Evolutionary conservation across 2,888 invertebrate genomes (phyloP).

Genomic region (Drosophila subsilvestris): DNA sequence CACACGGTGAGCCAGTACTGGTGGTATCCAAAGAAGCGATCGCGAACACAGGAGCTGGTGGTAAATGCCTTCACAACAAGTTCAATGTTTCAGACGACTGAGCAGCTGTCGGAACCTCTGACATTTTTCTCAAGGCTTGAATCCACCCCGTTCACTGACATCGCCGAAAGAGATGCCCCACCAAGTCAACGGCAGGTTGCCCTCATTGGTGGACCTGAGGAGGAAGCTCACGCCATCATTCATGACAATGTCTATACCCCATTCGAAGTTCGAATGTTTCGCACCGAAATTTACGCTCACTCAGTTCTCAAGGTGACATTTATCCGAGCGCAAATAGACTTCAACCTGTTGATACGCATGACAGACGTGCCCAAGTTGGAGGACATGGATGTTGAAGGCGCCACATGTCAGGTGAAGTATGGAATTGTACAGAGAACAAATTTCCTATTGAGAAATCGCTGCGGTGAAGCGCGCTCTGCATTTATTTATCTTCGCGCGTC

Average conservation of each 20-base stretch:
- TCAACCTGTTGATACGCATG: conserved; percentile 40
- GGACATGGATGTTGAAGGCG: conserved; percentile 28
- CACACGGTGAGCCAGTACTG: conserved; percentile 52
- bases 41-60: conserved; percentile 48
- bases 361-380: conserved; percentile 35
- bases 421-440: conserved; percentile 14
- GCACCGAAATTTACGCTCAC: conserved; percentile 46
- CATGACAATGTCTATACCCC: conserved; percentile 40
- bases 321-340: conserved; percentile 38
- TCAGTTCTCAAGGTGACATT: conserved; percentile 46
- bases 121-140: conserved; percentile 38
- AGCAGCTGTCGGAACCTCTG: conserved; percentile 36
- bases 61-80: conserved; percentile 45
- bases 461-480: conserved; percentile 33
- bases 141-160: background rate
- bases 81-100: conserved; percentile 31
- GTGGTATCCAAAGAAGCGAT: conserved; percentile 57
- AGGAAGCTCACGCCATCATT: conserved; percentile 47
- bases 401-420: conserved; percentile 32
- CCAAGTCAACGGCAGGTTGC: background rate
- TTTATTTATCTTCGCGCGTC: conserved; percentile 44
- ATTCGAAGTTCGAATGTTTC: conserved; percentile 48
- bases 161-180: background rate
- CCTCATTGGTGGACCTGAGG: conserved; percentile 51
- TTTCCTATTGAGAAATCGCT: conserved; percentile 42